Evolutionary conservation across 2,888 invertebrate genomes (phyloP).

Genomic region (Pocota personata): DNA sequence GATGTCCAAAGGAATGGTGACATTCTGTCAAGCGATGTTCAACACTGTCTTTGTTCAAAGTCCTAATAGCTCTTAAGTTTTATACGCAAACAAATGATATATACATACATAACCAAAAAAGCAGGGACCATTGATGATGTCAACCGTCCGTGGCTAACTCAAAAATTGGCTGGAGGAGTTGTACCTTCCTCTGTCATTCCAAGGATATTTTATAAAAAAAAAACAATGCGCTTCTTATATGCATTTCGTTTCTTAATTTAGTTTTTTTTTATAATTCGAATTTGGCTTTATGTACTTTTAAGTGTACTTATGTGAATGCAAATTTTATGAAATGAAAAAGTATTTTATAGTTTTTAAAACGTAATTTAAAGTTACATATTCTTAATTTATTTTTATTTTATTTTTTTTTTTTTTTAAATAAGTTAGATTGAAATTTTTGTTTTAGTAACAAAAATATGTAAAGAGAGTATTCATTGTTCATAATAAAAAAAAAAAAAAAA

Average conservation of each 20-base stretch:
- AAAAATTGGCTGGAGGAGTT: background rate
- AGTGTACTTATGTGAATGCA: slow-evolving; percentile 37
- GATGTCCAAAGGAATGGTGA: slow-evolving; percentile 84
- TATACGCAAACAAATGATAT: background rate
- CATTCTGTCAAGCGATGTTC: slow-evolving; percentile 86
- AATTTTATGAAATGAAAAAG: background rate
- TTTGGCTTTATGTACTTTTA: slow-evolving; percentile 46
- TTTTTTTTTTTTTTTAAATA: background rate
- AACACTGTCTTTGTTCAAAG: slow-evolving; percentile 87
- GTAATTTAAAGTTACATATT: slow-evolving; percentile 35
- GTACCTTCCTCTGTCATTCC: slow-evolving; percentile 24
- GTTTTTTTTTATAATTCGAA: slow-evolving; percentile 8
- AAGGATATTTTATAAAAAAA: slow-evolving; percentile 63
- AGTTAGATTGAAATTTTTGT: background rate
- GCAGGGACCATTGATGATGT: slow-evolving; percentile 42
- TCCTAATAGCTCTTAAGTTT: slow-evolving; percentile 75
- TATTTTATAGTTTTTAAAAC: slow-evolving; percentile 32
- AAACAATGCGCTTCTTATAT: slow-evolving; percentile 42
- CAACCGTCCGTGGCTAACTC: slow-evolving; percentile 43
- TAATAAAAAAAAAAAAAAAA: slow-evolving; percentile 14
- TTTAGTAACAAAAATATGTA: slow-evolving; percentile 21
- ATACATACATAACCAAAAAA: background rate
- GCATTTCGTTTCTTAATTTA: slow-evolving; percentile 33
- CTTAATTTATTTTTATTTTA: slow-evolving; percentile 4
- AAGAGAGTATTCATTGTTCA: slow-evolving; percentile 42